phyloP scores from a whole-genome alignment of 1,140 invertebrate genomes.

The Magallana angulata region DNA sequence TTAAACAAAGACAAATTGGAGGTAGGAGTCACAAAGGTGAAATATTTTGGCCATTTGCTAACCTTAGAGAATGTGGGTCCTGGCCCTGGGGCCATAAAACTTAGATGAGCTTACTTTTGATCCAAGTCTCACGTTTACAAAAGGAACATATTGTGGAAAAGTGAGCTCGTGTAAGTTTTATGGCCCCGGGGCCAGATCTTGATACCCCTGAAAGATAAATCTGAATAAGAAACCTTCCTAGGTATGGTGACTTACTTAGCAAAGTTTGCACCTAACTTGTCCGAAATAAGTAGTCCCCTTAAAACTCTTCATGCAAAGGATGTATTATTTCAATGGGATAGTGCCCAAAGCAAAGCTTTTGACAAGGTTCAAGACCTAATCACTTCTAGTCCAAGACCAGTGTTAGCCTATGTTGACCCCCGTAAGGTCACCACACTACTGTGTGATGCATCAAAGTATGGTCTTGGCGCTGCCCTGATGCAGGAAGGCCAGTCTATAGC shows the following conservation, averaged over 20 bases:
- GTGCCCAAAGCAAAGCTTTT: constrained; percentile 21
- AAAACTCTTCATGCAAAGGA: not conserved
- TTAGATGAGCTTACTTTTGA: too few species aligned
- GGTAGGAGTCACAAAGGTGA: constrained; percentile 47
- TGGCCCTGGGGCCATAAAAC: not conserved
- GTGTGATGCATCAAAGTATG: constrained; percentile 66
- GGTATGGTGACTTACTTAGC: constrained; percentile 43
- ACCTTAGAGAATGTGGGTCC: constrained; percentile 54
- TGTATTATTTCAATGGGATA: not conserved
- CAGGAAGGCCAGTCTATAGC: constrained; percentile 79
- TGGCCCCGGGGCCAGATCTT: not conserved
- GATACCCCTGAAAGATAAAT: constrained; percentile 21
- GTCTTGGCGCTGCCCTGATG: constrained; percentile 77
- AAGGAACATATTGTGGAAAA: too few species aligned
- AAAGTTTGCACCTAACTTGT: constrained; percentile 44
- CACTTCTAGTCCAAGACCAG: constrained; percentile 13
- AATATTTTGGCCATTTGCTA: not conserved
- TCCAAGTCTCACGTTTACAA: too few species aligned
- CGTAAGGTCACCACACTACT: constrained; percentile 41
- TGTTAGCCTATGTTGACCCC: constrained; percentile 38
- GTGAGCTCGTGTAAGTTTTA: not conserved
- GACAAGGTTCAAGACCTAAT: constrained; percentile 4
- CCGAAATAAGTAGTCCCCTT: constrained; percentile 18
- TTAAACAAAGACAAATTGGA: constrained; percentile 54
- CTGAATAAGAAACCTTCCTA: constrained; percentile 38